A percentile compares a stretch with the other conserved stretches of the same genome.
These are phyloP conservation scores for Sinosuthora webbiana DNA, from an alignment of 2,113 vertebrate genomes.

Conservation along the genomic window DNA sequence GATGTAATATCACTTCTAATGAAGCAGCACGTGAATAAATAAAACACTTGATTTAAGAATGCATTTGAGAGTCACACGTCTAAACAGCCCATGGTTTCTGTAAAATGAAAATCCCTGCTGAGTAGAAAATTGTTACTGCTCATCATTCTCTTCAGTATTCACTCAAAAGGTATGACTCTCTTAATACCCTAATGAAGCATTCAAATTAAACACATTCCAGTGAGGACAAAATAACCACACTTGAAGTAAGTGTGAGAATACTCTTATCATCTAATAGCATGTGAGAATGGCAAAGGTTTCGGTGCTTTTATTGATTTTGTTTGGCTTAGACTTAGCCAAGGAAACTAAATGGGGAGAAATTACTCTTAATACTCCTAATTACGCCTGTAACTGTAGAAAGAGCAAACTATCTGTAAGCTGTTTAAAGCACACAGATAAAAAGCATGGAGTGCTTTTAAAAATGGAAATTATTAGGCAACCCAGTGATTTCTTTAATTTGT, in stretches of 20 bases:
- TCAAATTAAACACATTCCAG: neutral
- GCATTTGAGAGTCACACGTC: neutral
- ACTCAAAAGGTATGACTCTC: neutral
- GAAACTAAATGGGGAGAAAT: neutral
- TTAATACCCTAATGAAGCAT: neutral
- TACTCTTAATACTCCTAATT: neutral
- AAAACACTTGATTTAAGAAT: neutral
- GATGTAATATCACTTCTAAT: neutral
- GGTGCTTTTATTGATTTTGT: neutral
- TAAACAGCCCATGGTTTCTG: neutral
- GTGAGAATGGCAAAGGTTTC: neutral
- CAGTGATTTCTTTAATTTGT: neutral
- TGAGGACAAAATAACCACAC: neutral
- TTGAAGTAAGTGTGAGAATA: constrained; percentile 38
- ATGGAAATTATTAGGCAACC: neutral
- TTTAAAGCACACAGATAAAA: neutral
- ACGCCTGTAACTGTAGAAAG: neutral
- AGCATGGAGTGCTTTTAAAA: neutral
- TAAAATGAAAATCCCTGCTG: neutral
- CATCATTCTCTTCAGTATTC: neutral
- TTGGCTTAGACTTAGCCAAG: neutral
- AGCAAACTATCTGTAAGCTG: neutral
- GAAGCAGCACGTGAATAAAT: neutral
- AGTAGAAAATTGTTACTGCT: neutral
- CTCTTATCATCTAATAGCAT: neutral